Evolutionary conservation across 2,113 vertebrate species (phyloP).

Genomic region (Glaucomys volans): DNA sequence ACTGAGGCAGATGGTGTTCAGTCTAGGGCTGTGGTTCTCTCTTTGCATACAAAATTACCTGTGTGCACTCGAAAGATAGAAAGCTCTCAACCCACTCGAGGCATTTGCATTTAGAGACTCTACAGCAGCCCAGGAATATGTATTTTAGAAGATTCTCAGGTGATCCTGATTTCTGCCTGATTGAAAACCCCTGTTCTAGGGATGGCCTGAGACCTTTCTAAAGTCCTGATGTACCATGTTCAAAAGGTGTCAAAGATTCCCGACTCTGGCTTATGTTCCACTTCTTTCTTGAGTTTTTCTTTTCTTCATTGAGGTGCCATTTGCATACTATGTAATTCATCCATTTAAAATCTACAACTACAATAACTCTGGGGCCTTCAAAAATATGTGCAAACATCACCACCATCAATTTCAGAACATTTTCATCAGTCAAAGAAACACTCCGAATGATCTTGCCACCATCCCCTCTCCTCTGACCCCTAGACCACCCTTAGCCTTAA

Average conservation of each 20-base stretch:
- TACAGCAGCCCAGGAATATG: neutral
- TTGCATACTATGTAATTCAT: neutral
- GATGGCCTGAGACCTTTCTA: neutral
- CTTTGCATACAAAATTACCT: neutral
- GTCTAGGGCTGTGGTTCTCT: neutral
- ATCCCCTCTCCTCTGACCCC: neutral
- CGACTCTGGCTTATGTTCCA: neutral
- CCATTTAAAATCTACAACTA: neutral
- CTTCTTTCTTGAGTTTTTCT: neutral
- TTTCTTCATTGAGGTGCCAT: neutral
- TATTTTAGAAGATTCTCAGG: neutral
- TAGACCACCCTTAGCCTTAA: neutral
- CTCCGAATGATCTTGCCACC: neutral
- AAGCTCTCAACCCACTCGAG: neutral
- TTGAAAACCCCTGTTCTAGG: neutral
- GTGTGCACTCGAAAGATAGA: neutral
- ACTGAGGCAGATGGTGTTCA: neutral
- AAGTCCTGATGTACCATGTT: neutral
- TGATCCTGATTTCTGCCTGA: neutral
- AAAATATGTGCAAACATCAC: neutral
- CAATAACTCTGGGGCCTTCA: neutral
- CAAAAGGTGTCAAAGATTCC: neutral
- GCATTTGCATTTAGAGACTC: neutral
- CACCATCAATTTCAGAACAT: neutral
- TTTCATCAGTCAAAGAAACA: neutral